Conservation (phyloP, 2,797 vertebrate genomes). For the Leuciscus waleckii region DNA sequence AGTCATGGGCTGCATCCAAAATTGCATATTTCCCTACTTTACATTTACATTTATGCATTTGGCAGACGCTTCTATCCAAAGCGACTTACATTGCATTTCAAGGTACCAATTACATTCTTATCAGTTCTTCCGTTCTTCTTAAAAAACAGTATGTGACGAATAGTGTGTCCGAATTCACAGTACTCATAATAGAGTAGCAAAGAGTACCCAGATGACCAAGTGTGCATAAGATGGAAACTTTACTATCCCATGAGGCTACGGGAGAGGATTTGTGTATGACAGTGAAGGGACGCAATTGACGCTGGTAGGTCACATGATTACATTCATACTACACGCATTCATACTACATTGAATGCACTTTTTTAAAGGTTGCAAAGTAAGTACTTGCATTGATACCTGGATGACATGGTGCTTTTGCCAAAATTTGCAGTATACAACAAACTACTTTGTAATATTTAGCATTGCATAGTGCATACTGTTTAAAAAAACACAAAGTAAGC, state of each 20-base stretch:
- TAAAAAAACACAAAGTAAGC: neutral
- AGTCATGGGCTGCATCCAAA: neutral
- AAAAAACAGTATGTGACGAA: too few species aligned
- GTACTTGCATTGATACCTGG: neutral
- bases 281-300: too few species aligned
- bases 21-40: neutral
- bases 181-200: neutral
- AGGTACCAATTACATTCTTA: too few species aligned
- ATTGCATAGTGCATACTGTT: neutral
- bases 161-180: neutral
- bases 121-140: too few species aligned
- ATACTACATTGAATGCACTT: neutral
- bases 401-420: neutral
- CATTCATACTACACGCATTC: too few species aligned
- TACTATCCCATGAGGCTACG: neutral
- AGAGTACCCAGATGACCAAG: neutral
- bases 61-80: too few species aligned
- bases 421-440: neutral
- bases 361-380: neutral
- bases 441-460: neutral
- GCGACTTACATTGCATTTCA: too few species aligned
- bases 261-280: neutral
- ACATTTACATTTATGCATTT: neutral
- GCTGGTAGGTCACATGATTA: neutral
- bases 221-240: neutral